phyloP scores from a whole-genome alignment of 2,113 vertebrate genomes.

The Phalacrocorax aristotelis region DNA sequence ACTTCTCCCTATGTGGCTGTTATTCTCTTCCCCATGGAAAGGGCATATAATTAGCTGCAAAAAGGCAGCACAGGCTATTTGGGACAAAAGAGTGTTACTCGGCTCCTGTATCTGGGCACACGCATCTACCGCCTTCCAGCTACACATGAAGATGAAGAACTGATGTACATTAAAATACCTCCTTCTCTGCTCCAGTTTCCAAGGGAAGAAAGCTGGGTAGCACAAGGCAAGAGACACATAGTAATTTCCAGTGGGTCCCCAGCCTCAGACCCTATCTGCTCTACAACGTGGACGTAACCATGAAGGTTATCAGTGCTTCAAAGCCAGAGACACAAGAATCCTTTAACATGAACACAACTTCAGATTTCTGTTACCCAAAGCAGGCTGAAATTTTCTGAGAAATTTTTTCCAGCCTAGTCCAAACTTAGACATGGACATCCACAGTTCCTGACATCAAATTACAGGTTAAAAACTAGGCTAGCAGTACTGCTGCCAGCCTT shows the following conservation, averaged over 20 bases:
- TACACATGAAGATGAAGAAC: background rate
- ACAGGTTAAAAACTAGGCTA: background rate
- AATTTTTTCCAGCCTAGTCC: background rate
- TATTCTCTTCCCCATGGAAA: background rate
- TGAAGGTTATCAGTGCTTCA: background rate
- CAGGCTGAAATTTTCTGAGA: background rate
- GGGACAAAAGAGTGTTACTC: background rate
- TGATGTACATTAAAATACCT: background rate
- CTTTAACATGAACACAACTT: background rate
- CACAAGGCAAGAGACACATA: background rate
- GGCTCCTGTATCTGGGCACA: background rate
- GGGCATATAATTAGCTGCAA: background rate
- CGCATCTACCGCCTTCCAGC: background rate
- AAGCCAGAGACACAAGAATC: background rate
- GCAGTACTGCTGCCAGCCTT: background rate
- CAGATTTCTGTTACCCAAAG: background rate
- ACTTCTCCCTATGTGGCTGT: background rate
- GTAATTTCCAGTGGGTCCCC: background rate
- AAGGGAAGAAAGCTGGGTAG: background rate
- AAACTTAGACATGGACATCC: background rate
- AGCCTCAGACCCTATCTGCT: background rate
- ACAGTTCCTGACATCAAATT: background rate
- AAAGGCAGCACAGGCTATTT: background rate
- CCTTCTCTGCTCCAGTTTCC: background rate
- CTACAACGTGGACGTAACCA: background rate